Evolutionary conservation across 2,797 vertebrate species (phyloP).

Genomic region (Helicolenus hilgendorfi): DNA sequence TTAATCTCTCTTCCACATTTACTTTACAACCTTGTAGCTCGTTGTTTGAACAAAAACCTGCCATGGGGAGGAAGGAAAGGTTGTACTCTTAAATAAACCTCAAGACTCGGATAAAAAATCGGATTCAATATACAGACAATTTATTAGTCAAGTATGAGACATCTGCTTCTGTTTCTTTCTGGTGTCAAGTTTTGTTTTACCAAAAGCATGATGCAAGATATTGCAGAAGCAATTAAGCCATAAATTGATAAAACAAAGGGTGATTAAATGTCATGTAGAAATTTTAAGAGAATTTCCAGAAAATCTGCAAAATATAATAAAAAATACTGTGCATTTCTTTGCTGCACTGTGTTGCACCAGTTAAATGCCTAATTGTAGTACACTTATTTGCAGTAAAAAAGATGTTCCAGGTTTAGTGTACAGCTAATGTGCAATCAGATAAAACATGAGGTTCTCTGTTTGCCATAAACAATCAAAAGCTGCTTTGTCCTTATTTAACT

Average conservation of each 20-base stretch:
- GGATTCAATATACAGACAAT: not conserved
- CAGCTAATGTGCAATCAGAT: not conserved
- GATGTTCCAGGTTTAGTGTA: not conserved
- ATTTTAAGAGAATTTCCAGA: not conserved
- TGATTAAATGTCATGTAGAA: not conserved
- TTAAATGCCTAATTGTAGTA: not conserved
- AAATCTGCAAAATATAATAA: not conserved
- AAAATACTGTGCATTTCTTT: not conserved
- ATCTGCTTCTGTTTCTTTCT: not conserved
- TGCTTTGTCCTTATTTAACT: not conserved
- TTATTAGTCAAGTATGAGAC: not conserved
- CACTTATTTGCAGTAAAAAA: not conserved
- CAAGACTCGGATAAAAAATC: not conserved
- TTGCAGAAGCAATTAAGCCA: not conserved
- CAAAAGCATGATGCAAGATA: not conserved
- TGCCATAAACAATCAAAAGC: not conserved
- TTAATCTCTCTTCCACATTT: conserved; percentile 15
- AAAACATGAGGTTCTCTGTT: not conserved
- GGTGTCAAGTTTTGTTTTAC: not conserved
- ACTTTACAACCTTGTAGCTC: conserved; percentile 10
- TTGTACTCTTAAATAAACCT: not conserved
- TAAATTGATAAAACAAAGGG: not conserved
- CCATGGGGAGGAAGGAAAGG: not conserved
- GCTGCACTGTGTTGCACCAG: not conserved
- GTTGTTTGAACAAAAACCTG: not conserved